Percentiles rank a stretch among this genome's conserved stretches.
These are phyloP conservation scores for Chrysopilus asiliformis DNA, from an alignment of 2,888 invertebrate species.

Conservation along the genomic window DNA sequence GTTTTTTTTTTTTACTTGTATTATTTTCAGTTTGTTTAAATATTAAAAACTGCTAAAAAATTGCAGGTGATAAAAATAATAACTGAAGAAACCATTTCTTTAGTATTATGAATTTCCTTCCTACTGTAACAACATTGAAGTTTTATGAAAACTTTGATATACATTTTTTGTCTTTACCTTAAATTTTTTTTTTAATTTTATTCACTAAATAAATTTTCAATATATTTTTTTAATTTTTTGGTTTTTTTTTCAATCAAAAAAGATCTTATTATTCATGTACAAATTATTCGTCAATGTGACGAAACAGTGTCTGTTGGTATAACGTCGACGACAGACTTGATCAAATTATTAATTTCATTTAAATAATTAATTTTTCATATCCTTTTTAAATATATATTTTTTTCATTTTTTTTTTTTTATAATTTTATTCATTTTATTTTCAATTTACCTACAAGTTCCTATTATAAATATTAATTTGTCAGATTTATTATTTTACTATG, in stretches of 20 bases:
- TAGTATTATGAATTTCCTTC: too few species aligned
- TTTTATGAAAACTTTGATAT: too few species aligned
- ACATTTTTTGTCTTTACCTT: neutral
- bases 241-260: slow-evolving; percentile 12
- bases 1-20: too few species aligned
- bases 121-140: too few species aligned
- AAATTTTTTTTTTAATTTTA: neutral
- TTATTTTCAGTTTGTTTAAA: too few species aligned
- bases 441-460: slow-evolving; percentile 4
- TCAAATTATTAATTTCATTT: slow-evolving; percentile 5
- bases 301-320: slow-evolving; percentile 36
- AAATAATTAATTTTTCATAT: neutral
- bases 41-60: too few species aligned
- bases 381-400: slow-evolving; percentile 2
- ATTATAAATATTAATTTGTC: slow-evolving; percentile 6
- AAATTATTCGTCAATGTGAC: slow-evolving; percentile 39
- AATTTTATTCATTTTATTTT: slow-evolving; percentile 4
- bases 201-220: slow-evolving; percentile 7
- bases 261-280: slow-evolving; percentile 14
- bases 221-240: slow-evolving; percentile 1
- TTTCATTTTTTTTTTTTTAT: slow-evolving; percentile 4
- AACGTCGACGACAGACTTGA: slow-evolving; percentile 32
- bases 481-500: slow-evolving; percentile 8
- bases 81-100: too few species aligned
- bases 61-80: too few species aligned